Evolutionary conservation across 2,113 vertebrate genomes (phyloP), one percentile per base, ranked within the genome.

Genomic region (Calidris pygmaea): DNA sequence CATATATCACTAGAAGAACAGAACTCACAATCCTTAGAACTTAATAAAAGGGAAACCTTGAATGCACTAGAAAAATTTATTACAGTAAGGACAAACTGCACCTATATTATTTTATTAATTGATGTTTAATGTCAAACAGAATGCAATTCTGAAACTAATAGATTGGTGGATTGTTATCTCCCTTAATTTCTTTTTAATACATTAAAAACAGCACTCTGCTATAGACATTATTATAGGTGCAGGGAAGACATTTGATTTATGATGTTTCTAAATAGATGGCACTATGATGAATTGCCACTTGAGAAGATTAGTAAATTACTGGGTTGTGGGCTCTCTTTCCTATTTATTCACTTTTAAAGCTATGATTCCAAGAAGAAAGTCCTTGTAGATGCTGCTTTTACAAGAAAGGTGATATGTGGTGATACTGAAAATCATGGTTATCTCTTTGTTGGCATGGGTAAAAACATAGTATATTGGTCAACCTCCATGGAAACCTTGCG

Each of bases 231-330:
- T 82, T 41, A 56, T 2, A 90, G 50, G 65, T 34, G 24, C 16
- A 50, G 37, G 37, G 43, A 87, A 78, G 45, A 39, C 48, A 77
- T 77, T 87, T 93, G 80, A 96, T 97, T 96, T 93, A 97, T 83
- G 60, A 72, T 26, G 43, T 75, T 91, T 87, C 91, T 78, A 74
- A 93, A 68, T 2, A 89, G 77, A 85, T 67, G 45, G 45, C 82
- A 92, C 76, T 55, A 60, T 94, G 92, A 96, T 87, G 63, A 91
- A 97, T 90, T 72, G 67, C 83, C 39, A 26, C 74, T 89, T 89
- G 53, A 87, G 77, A 82, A 85, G 80, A 95, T 77, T 7, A 96
- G 59, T 55, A 87, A 88, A 92, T 91, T 90, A 81, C 78, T 85
- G 56, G 48, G 21, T 63, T 81, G 52, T 62, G 68, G 53, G 62